These are phyloP conservation scores for Drosophila mercatorum DNA, from an alignment of 2,888 invertebrate genomes.

Conservation along the genomic window DNA sequence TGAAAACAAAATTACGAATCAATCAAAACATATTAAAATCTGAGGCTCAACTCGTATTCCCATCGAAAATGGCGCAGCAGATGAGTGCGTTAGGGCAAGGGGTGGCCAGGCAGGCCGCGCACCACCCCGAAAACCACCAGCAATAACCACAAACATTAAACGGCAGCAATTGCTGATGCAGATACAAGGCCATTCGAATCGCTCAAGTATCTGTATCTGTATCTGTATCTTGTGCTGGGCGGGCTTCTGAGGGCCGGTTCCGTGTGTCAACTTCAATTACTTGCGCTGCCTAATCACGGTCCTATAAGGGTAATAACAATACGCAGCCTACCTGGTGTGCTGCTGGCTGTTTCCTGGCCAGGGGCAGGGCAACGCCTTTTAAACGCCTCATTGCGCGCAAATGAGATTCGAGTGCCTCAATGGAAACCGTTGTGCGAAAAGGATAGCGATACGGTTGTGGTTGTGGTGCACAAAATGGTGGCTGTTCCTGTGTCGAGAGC, in stretches of 20 bases:
- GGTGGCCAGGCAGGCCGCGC: conserved; percentile 20
- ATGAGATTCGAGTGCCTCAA: conserved; percentile 8
- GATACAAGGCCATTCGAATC: conserved; percentile 27
- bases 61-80: conserved; percentile 58
- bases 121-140: conserved; percentile 30
- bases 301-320: conserved; percentile 69
- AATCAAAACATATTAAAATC: conserved; percentile 82
- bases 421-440: conserved; percentile 22
- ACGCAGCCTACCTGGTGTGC: conserved; percentile 48
- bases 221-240: conserved; percentile 29
- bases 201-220: conserved; percentile 37
- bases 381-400: conserved; percentile 51
- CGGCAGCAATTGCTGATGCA: conserved; percentile 14
- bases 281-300: conserved; percentile 66
- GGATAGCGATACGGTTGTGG: conserved; percentile 27
- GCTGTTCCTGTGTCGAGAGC: conserved; percentile 1
- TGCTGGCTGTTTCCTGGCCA: conserved; percentile 27
- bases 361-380: conserved; percentile 64
- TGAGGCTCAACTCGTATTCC: conserved; percentile 76
- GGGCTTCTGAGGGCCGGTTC: conserved; percentile 22
- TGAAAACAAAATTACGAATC: conserved; percentile 76
- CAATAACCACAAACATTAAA: conserved; percentile 28
- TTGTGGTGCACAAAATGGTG: conserved; percentile 44
- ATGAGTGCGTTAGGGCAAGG: conserved; percentile 41
- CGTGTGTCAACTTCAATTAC: conserved; percentile 61